phyloP scores from a whole-genome alignment of 1,140 invertebrate genomes.

The Drosophila nasuta region DNA sequence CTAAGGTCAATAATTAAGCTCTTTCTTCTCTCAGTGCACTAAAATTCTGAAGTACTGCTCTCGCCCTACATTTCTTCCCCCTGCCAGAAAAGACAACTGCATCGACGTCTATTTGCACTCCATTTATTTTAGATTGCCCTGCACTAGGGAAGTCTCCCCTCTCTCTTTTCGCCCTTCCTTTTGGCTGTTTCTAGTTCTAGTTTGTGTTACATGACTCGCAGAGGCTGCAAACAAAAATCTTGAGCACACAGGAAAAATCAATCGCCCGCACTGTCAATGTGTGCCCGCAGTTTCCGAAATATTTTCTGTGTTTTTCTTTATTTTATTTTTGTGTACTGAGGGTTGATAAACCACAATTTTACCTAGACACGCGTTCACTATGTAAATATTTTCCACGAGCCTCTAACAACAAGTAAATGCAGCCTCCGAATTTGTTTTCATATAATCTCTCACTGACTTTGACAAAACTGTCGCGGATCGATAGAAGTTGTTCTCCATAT shows the following conservation, averaged over 20 bases:
- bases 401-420: constrained; percentile 74
- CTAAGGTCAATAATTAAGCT: constrained; percentile 82
- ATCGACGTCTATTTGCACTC: constrained; percentile 69
- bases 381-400: constrained; percentile 78
- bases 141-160: constrained; percentile 24
- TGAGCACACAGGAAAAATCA: constrained; percentile 80
- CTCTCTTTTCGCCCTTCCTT: not conserved
- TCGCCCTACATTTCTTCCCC: not conserved
- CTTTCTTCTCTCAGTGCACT: constrained; percentile 49
- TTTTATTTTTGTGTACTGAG: constrained; percentile 7
- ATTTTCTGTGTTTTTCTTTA: constrained; percentile 19
- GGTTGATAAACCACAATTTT: constrained; percentile 47
- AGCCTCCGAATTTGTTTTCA: constrained; percentile 54
- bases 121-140: constrained; percentile 76
- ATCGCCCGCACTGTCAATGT: constrained; percentile 79
- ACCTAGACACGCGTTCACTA: constrained; percentile 70
- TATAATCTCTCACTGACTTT: constrained; percentile 1
- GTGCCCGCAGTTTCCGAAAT: constrained; percentile 74
- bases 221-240: constrained; percentile 46
- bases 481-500: too few species aligned
- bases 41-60: constrained; percentile 48
- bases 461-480: not conserved
- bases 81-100: constrained; percentile 52
- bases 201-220: constrained; percentile 40
- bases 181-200: not conserved